These are phyloP conservation scores for Probosciger aterrimus DNA, from an alignment of 2,113 vertebrate genomes.

Conservation along the genomic window DNA sequence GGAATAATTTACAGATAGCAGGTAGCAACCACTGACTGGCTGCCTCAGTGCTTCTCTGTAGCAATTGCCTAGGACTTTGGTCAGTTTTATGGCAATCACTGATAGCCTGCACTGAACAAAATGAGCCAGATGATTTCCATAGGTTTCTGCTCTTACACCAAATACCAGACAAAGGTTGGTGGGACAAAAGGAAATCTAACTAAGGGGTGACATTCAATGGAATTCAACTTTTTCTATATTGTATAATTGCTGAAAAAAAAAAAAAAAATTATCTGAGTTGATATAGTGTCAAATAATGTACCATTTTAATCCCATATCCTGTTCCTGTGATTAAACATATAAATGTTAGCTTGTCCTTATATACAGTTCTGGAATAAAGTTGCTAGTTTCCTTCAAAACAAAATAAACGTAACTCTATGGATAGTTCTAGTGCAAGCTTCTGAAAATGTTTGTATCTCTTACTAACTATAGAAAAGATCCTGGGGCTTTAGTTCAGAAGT, in stretches of 20 bases:
- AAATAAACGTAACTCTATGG: neutral
- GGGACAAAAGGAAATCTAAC: neutral
- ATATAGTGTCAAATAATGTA: neutral
- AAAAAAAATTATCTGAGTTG: neutral
- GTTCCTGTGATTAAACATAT: neutral
- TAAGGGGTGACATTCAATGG: neutral
- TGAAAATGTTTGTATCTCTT: neutral
- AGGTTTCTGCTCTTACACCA: neutral
- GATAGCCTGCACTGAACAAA: neutral
- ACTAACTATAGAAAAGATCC: neutral
- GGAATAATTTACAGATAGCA: neutral
- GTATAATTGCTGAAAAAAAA: neutral
- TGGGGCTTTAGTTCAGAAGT: neutral
- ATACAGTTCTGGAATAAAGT: neutral
- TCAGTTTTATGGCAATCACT: neutral
- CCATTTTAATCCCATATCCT: neutral
- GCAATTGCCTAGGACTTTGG: neutral
- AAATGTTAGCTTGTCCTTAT: neutral
- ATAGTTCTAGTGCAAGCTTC: neutral
- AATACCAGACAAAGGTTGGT: neutral
- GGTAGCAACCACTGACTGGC: neutral
- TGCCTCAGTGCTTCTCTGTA: neutral
- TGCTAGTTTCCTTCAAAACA: neutral
- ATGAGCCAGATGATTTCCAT: neutral
- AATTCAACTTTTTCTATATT: neutral